These are phyloP conservation scores for Phasianus colchicus DNA, from an alignment of 2,113 vertebrate genomes.

Conservation along the genomic window DNA sequence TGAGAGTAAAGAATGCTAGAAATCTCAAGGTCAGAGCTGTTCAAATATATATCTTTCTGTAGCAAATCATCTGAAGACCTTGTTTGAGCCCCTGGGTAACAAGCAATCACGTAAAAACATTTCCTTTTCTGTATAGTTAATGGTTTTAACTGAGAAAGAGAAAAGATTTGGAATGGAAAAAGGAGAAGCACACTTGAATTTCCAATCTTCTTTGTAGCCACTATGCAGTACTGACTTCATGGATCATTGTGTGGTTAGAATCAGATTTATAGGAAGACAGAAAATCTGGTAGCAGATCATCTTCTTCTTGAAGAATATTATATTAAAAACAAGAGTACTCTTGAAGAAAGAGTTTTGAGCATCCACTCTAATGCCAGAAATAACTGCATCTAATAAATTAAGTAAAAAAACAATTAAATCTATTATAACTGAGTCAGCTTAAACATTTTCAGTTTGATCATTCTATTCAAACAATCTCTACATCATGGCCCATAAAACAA, in stretches of 20 bases:
- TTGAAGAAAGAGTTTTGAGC: not conserved
- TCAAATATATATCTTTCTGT: constrained; percentile 2
- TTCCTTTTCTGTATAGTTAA: not conserved
- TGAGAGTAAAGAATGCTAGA: not conserved
- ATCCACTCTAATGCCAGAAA: not conserved
- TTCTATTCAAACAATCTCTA: not conserved
- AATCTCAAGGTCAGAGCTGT: not conserved
- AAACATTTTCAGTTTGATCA: not conserved
- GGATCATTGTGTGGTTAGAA: not conserved
- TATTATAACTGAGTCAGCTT: not conserved
- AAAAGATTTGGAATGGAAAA: not conserved
- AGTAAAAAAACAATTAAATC: not conserved
- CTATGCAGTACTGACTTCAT: not conserved
- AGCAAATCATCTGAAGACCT: not conserved
- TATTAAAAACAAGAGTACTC: not conserved
- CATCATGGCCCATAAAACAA: not conserved
- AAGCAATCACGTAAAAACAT: not conserved
- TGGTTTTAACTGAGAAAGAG: not conserved
- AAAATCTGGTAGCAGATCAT: not conserved
- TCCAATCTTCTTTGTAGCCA: not conserved
- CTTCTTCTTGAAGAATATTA: not conserved
- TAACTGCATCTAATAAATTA: not conserved
- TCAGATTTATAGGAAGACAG: not conserved
- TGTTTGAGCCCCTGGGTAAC: not conserved
- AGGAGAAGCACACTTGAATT: not conserved